Evolutionary conservation across 35 echinoderm and acorn worm genomes (phyloP).

Genomic region (Holothuria glaberrima): DNA sequence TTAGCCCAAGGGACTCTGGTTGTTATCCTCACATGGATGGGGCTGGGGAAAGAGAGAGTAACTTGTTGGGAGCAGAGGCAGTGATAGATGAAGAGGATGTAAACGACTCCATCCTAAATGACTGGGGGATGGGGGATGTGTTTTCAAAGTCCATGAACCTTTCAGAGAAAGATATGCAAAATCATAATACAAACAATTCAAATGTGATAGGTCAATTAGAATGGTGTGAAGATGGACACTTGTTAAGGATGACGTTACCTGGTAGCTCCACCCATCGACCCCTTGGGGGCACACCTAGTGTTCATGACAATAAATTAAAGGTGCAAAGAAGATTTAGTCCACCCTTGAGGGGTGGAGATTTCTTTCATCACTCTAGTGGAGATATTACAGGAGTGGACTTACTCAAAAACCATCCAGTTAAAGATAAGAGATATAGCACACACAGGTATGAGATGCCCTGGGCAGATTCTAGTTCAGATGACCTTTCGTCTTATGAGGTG

Average conservation of each 20-base stretch:
- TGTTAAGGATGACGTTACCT: conserved; percentile 36
- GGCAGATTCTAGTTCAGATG: conserved; percentile 37
- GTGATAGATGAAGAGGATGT: conserved; percentile 25
- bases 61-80: conserved; percentile 22
- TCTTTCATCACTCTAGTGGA: conserved; percentile 30
- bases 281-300: background rate
- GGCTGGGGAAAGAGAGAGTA: conserved; percentile 16
- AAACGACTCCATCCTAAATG: background rate
- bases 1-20: conserved; percentile 53
- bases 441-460: conserved; percentile 49
- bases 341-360: background rate
- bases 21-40: conserved; percentile 53
- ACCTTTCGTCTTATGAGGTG: background rate
- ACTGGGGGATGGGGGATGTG: conserved; percentile 38
- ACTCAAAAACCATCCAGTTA: conserved; percentile 44
- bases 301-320: background rate
- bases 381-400: conserved; percentile 57
- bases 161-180: conserved; percentile 24
- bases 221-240: conserved; percentile 53
- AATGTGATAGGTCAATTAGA: conserved; percentile 49
- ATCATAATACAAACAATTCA: conserved; percentile 50
- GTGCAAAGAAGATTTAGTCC: conserved; percentile 6
- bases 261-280: conserved; percentile 49
- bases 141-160: background rate
- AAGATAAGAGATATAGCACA: background rate